A percentile compares a stretch with the other conserved stretches of the same genome.
These are phyloP conservation scores for Diabrotica undecimpunctata DNA, from an alignment of 1,140 invertebrate species.

Conservation along the genomic window DNA sequence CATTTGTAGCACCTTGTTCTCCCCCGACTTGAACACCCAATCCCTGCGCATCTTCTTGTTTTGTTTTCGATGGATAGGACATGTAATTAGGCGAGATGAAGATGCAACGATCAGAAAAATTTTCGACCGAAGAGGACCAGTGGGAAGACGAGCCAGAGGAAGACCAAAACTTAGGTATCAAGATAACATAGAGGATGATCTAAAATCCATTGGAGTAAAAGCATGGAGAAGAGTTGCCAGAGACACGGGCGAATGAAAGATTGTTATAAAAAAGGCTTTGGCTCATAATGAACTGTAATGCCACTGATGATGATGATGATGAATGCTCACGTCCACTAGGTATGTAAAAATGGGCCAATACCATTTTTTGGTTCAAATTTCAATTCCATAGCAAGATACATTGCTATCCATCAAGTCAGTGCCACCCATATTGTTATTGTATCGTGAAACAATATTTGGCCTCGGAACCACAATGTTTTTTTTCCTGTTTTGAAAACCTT, in stretches of 20 bases:
- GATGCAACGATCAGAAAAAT: too few relatives aligned
- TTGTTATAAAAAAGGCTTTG: not conserved
- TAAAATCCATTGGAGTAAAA: too few relatives aligned
- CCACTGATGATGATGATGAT: conserved; percentile 6
- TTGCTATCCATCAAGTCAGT: conserved; percentile 20
- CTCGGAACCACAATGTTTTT: conserved; percentile 14
- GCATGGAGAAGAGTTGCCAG: too few relatives aligned
- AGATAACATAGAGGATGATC: too few relatives aligned
- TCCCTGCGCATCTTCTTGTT: too few relatives aligned
- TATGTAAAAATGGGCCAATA: conserved; percentile 15
- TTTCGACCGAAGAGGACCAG: too few relatives aligned
- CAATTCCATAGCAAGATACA: conserved; percentile 12
- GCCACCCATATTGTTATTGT: conserved; percentile 19
- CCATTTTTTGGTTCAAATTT: conserved; percentile 12
- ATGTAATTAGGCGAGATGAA: too few relatives aligned
- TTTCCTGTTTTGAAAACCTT: conserved; percentile 26
- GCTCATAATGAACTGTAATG: not conserved
- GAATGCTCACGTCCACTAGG: conserved; percentile 36
- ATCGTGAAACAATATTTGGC: conserved; percentile 11
- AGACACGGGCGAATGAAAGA: not conserved
- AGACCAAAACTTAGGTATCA: too few relatives aligned
- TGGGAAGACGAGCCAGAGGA: too few relatives aligned
- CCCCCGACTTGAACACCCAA: too few relatives aligned
- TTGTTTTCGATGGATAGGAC: too few relatives aligned
- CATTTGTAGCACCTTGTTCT: too few relatives aligned